Base-by-base conservation (phyloP, 2,888 invertebrate species). In the Seira ritae region DNA sequence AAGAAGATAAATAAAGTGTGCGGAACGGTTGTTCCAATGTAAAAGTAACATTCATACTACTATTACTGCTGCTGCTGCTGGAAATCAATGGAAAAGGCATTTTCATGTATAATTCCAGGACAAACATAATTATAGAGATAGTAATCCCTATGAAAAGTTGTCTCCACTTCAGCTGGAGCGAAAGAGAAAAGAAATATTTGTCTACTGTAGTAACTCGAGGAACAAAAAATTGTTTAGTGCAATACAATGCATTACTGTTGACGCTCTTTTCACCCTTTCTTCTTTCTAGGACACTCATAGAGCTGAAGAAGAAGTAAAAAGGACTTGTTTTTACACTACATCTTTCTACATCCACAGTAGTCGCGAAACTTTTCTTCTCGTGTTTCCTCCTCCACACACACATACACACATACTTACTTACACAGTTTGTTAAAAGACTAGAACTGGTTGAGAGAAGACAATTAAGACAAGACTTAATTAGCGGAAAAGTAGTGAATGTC, bases 391-490 rank as follows among this genome's bases (percentile, higher is more conserved):
- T 4, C 31, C 8, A 4, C 3, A 2, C 31, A 31, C 31, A 31
- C 31, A n/a, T n/a, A n/a, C n/a, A n/a, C n/a, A n/a, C n/a, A n/a
- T n/a, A n/a, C 60, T 6, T 60, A 1, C 24, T 4, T 73, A 24
- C 46, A 42, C 23, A 42, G 42, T 78, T 19, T 70, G 65, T 50
- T 71, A 46, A 60, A 70, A 42, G 69, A 31, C 31, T 31, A 24
- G 67, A 31, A 24, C 46, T 74, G 24, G 65, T n/a, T 66, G 24
- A 10, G 71, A 60, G 72, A 82, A 76, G 66, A 31, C 31, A 31
- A n/a, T n/a, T n/a, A 71, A 66, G 70, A 82, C 81, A 67, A 82
- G 81, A 82, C 81, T 82, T 82, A 82, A 82, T 82, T 82, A 82
- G 76, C 70, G 80, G 75, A 68, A 75, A 76, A 82, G 81, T 67